These are phyloP conservation scores for Thermophis baileyi DNA, from an alignment of 2,113 vertebrate species.

Conservation along the genomic window DNA sequence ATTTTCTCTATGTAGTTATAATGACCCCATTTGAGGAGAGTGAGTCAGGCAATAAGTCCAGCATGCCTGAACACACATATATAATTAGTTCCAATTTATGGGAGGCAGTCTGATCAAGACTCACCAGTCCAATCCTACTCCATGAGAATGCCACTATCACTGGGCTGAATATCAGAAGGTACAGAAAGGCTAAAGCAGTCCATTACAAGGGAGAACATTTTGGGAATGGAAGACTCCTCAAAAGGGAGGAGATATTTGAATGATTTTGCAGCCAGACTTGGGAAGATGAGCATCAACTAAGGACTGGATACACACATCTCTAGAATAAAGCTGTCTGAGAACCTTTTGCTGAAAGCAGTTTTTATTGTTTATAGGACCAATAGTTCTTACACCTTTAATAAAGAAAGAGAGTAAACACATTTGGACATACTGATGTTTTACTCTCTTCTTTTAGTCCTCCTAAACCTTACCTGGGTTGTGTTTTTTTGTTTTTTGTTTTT, in stretches of 20 bases:
- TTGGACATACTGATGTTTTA: background rate
- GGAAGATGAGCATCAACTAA: background rate
- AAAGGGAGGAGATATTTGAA: background rate
- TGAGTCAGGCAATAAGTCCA: background rate
- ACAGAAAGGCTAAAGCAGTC: background rate
- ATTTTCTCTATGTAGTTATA: background rate
- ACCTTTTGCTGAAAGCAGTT: background rate
- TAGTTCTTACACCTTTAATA: background rate
- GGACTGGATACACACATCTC: background rate
- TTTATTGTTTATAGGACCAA: background rate
- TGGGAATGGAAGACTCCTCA: background rate
- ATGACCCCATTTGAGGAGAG: background rate
- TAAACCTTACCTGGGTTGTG: background rate
- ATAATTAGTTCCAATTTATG: background rate
- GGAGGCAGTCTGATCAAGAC: background rate
- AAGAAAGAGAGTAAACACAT: background rate
- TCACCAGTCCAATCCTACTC: background rate
- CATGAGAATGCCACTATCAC: background rate
- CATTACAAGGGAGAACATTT: background rate
- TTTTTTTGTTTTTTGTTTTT: background rate
- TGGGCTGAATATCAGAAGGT: background rate
- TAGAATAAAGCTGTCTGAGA: background rate
- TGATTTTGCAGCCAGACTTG: background rate
- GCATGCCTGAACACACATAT: background rate
- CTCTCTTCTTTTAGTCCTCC: background rate